A percentile compares a stretch with the other conserved stretches of the same genome.
Evolutionary conservation across 2,888 invertebrate species (phyloP).

Genomic region (Tetanocera ferruginea): DNA sequence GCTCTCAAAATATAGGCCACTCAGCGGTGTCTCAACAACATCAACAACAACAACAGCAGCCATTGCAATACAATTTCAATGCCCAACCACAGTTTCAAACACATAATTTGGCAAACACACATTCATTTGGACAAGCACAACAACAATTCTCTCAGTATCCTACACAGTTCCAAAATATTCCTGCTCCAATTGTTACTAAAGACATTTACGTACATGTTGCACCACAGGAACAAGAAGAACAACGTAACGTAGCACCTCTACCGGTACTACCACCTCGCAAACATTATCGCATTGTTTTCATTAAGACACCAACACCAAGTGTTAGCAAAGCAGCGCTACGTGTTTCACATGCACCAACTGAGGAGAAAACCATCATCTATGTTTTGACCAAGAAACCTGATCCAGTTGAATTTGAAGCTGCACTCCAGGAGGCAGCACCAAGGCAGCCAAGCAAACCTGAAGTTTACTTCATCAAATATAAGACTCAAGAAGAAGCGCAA

Average conservation of each 20-base stretch:
- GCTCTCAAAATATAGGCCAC: constrained; percentile 32
- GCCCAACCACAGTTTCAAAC: constrained; percentile 36
- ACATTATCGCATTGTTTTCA: constrained; percentile 68
- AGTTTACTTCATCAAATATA: constrained; percentile 69
- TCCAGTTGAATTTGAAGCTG: constrained; percentile 61
- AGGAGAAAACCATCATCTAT: constrained; percentile 69
- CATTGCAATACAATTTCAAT: background rate
- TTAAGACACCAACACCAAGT: constrained; percentile 64
- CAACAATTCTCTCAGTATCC: constrained; percentile 43
- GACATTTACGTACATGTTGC: constrained; percentile 69
- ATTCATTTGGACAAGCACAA: constrained; percentile 34
- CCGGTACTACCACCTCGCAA: constrained; percentile 63
- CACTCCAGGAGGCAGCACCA: constrained; percentile 62
- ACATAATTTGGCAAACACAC: constrained; percentile 14
- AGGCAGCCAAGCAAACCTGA: constrained; percentile 67
- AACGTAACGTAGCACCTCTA: constrained; percentile 47
- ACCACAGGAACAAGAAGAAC: constrained; percentile 63
- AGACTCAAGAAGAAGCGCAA: constrained; percentile 67
- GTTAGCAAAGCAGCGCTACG: constrained; percentile 55
- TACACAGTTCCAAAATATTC: constrained; percentile 14
- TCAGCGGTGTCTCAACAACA: constrained; percentile 44
- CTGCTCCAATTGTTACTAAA: constrained; percentile 61
- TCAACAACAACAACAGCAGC: constrained; percentile 32
- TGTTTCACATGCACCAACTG: constrained; percentile 61
- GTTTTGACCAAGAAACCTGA: constrained; percentile 68